These are phyloP conservation scores for Conomelus anceps DNA, from an alignment of 2,888 invertebrate genomes.

Conservation along the genomic window DNA sequence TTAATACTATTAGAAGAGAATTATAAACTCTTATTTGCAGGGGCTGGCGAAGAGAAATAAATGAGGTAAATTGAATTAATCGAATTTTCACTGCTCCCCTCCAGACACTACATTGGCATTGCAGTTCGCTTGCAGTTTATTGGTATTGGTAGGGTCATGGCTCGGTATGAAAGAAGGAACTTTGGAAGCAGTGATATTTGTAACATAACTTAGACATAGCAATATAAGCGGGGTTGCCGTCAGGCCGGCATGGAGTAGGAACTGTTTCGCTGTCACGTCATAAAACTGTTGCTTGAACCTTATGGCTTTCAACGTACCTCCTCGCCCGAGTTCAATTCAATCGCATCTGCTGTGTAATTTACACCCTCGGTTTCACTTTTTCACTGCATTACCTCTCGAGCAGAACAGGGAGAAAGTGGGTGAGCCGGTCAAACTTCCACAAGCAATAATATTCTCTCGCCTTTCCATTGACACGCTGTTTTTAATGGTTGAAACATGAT, in stretches of 20 bases:
- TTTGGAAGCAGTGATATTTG: background rate
- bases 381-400: background rate
- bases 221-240: background rate
- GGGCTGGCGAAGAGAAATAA: background rate
- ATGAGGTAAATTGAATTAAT: background rate
- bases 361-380: background rate
- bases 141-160: background rate
- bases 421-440: background rate
- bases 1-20: background rate
- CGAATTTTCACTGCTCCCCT: background rate
- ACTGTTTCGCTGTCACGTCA: background rate
- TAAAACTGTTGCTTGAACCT: background rate
- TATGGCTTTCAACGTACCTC: background rate
- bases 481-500: background rate
- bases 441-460: background rate
- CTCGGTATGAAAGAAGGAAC: background rate
- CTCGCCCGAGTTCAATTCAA: background rate
- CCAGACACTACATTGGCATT: background rate
- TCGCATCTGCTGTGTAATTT: background rate
- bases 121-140: background rate
- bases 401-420: background rate
- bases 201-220: background rate
- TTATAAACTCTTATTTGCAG: background rate
- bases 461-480: background rate
- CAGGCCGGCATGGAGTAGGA: background rate